phyloP scores from a whole-genome alignment of 2,113 vertebrate genomes.

The Serranochromis macrocephalus region DNA sequence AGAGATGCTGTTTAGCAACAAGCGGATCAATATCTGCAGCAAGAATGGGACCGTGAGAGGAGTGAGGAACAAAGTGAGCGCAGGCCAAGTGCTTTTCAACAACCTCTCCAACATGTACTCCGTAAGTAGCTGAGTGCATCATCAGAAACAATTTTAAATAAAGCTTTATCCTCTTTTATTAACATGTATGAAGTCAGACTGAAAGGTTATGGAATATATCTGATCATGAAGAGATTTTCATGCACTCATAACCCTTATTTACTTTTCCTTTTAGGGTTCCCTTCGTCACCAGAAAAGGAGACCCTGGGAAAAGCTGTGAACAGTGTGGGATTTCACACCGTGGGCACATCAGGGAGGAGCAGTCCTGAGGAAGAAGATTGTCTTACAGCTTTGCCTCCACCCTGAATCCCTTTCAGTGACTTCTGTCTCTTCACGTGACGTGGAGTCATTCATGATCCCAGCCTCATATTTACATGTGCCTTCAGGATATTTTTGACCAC shows the following conservation, averaged over 20 bases:
- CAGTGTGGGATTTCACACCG: neutral
- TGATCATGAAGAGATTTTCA: neutral
- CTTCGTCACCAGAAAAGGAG: constrained; percentile 51
- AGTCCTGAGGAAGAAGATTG: neutral
- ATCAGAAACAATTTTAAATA: neutral
- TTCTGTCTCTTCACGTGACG: neutral
- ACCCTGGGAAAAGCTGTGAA: constrained; percentile 56
- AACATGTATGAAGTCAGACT: neutral
- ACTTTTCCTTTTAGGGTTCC: constrained; percentile 29
- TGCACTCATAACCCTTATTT: neutral
- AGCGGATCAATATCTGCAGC: constrained; percentile 92
- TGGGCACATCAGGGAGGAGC: neutral
- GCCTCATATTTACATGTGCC: neutral
- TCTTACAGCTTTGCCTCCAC: neutral
- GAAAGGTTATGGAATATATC: neutral
- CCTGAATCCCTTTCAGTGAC: neutral
- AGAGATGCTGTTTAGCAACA: constrained; percentile 80
- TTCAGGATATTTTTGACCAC: neutral
- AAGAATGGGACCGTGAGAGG: constrained; percentile 96
- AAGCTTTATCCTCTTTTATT: neutral
- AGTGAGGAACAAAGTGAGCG: constrained; percentile 96
- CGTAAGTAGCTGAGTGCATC: constrained; percentile 69
- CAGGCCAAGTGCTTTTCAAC: constrained; percentile 93
- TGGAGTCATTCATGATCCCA: neutral
- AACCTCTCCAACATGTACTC: constrained; percentile 84